These are phyloP conservation scores for Neosalanx taihuensis DNA, from an alignment of 2,797 vertebrate species.

Conservation along the genomic window DNA sequence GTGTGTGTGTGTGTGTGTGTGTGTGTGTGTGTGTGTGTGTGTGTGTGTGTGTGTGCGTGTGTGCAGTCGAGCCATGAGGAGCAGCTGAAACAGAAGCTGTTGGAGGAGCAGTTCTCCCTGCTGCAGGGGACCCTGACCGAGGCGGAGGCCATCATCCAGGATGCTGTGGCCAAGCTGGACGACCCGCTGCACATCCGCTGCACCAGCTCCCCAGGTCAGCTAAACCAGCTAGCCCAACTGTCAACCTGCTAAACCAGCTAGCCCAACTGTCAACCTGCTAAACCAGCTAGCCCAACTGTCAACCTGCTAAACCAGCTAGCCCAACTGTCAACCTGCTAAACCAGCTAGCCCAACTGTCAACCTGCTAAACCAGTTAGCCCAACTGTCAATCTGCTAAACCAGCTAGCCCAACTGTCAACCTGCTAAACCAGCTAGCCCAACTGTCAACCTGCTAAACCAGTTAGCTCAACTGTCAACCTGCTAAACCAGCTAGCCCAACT, in stretches of 20 bases:
- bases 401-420: too few relatives aligned
- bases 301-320: too few relatives aligned
- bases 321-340: too few relatives aligned
- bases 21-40: conserved; percentile 2
- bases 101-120: conserved; percentile 87
- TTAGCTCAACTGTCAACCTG: background rate
- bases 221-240: too few relatives aligned
- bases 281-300: too few relatives aligned
- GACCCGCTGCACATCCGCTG: conserved; percentile 92
- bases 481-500: background rate
- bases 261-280: too few relatives aligned
- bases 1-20: background rate
- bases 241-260: too few relatives aligned
- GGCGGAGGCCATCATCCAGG: conserved; percentile 84
- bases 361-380: too few relatives aligned
- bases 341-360: too few relatives aligned
- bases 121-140: conserved; percentile 81
- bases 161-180: conserved; percentile 84
- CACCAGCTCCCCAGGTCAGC: conserved; percentile 91
- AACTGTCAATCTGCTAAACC: too few relatives aligned
- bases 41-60: conserved; percentile 13
- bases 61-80: conserved; percentile 79
- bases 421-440: too few relatives aligned
- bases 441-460: too few relatives aligned
- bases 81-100: conserved; percentile 82